phyloP scores from a whole-genome alignment of 1,140 invertebrate genomes.

The Asobara japonica region DNA sequence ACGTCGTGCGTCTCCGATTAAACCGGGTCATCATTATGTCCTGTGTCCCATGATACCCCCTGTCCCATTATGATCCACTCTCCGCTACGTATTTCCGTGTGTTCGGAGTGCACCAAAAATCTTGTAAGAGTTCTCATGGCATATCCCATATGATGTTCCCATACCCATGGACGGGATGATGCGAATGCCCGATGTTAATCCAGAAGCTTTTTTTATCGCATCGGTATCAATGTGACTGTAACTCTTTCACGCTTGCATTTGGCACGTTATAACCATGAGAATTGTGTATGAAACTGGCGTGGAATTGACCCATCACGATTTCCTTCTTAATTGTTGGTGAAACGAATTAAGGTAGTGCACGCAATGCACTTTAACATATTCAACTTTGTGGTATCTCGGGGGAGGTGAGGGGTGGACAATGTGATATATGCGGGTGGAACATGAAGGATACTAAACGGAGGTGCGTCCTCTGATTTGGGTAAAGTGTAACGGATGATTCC shows the following conservation, averaged over 20 bases:
- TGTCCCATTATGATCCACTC: too few species aligned
- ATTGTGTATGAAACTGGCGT: slow-evolving; percentile 1
- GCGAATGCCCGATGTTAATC: slow-evolving; percentile 27
- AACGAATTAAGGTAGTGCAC: slow-evolving; percentile 61
- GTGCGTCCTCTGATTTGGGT: slow-evolving; percentile 36
- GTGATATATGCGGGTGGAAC: slow-evolving; percentile 59
- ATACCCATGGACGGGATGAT: slow-evolving; percentile 34
- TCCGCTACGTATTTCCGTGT: too few species aligned
- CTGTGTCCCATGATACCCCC: too few species aligned
- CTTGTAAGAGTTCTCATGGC: too few species aligned
- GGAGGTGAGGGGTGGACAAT: slow-evolving; percentile 32
- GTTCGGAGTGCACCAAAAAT: too few species aligned
- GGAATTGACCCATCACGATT: slow-evolving; percentile 59
- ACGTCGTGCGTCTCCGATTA: too few species aligned
- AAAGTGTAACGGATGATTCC: slow-evolving; percentile 30
- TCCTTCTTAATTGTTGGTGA: slow-evolving; percentile 58
- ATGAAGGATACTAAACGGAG: slow-evolving; percentile 52
- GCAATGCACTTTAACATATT: slow-evolving; percentile 63
- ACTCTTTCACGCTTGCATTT: slow-evolving; percentile 12
- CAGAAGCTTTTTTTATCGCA: background rate
- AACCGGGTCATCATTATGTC: too few species aligned
- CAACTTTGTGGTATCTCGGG: slow-evolving; percentile 45
- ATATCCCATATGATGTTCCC: too few species aligned
- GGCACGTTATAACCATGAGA: background rate
- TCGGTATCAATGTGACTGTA: background rate